Evolutionary conservation across 2,113 vertebrate genomes (phyloP), one percentile per base, ranked within the genome.

Genomic region (Azemiops feae): DNA sequence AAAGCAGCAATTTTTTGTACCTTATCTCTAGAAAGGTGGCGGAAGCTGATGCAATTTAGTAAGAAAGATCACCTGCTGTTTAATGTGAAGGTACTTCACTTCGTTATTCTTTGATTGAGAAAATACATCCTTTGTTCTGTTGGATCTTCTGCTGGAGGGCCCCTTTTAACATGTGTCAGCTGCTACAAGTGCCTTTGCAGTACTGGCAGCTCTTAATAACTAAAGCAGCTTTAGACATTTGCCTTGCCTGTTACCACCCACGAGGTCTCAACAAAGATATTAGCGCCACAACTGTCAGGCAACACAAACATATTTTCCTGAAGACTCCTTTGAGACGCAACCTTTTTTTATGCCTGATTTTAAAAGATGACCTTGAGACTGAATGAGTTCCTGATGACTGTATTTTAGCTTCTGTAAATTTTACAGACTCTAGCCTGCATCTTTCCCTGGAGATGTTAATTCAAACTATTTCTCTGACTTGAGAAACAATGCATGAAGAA

Each of bases 301-400:
- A 52, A 74, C 47, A 74, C 34, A 45, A 69, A 69, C 34, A 45
- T 57, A 91, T 20, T 90, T 53, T 74, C 23, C 58, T 60, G 10
- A 69, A 2, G 74, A n/a, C 30, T 94, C 23, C 86, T 91, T 85
- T 39, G 23, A 81, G 74, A 55, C n/a, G 16, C 52, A 34, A 69
- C 50, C 89, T 43, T 91, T 95, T 95, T 58, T 89, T 39, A 88
- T 64, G 93, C 92, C 86, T 58, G 1, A 18, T 53, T 93, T 92
- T 92, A 86, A 92, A 95, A 81, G 69, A 92, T 0, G 94, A 39
- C 5, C 91, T 93, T 55, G 93, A 39, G 3, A n/a, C n/a, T 0
- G 39, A 60, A 87, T 94, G 45, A 74, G 81, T 60, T 89, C 54
- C 30, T 87, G 23, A 43, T 94, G 23, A 20, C 3, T 60, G 81